Evolutionary conservation across 1,140 invertebrate species (phyloP).

Genomic region (Delia radicum): DNA sequence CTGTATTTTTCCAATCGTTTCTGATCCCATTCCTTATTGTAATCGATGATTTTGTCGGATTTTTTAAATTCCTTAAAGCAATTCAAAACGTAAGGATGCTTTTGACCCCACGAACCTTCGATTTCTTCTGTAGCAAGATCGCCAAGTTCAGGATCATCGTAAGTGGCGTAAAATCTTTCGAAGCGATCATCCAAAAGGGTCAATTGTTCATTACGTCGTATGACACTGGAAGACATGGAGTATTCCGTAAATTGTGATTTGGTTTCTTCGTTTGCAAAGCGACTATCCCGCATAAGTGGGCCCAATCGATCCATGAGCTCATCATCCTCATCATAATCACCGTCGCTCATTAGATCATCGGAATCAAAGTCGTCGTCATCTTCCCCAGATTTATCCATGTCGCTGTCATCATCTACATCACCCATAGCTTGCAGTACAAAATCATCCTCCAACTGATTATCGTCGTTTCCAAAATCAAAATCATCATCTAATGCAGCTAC

Average conservation of each 20-base stretch:
- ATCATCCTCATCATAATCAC: conserved; percentile 57
- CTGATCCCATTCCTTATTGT: conserved; percentile 66
- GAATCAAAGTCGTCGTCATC: conserved; percentile 53
- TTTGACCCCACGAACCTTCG: conserved; percentile 72
- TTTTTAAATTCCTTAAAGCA: conserved; percentile 65
- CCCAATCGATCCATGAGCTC: conserved; percentile 60
- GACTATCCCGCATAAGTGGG: conserved; percentile 59
- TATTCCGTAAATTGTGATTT: conserved; percentile 91
- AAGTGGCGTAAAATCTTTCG: conserved; percentile 84
- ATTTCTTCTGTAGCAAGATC: conserved; percentile 87
- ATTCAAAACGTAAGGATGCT: conserved; percentile 67
- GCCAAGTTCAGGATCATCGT: conserved; percentile 89
- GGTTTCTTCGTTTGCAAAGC: conserved; percentile 72
- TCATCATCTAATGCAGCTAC: conserved; percentile 92
- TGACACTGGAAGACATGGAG: conserved; percentile 91
- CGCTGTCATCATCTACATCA: conserved; percentile 57
- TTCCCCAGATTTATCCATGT: conserved; percentile 56
- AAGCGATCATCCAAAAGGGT: conserved; percentile 86
- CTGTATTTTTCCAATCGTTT: conserved; percentile 62
- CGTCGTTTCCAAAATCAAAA: conserved; percentile 80
- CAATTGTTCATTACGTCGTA: conserved; percentile 81
- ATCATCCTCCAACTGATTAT: conserved; percentile 87
- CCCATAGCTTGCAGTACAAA: conserved; percentile 81
- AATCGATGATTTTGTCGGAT: conserved; percentile 63
- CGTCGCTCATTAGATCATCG: conserved; percentile 49